phyloP scores from a whole-genome alignment of 2,113 vertebrate genomes.

The Tachysurus fulvidraco region DNA sequence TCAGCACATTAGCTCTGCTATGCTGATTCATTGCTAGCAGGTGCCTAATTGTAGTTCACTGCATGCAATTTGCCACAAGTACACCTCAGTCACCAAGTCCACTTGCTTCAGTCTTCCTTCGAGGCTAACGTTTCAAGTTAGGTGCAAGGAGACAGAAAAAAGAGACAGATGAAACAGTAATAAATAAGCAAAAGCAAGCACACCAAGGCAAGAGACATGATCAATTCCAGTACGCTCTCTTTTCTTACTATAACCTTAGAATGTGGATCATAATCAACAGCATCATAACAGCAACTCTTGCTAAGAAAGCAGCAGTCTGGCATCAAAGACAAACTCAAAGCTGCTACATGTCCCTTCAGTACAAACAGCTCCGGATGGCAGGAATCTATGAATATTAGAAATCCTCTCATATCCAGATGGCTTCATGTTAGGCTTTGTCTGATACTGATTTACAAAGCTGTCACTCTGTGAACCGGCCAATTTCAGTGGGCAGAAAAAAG shows the following conservation, averaged over 20 bases:
- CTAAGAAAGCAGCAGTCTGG: constrained; percentile 34
- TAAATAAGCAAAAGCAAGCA: constrained; percentile 31
- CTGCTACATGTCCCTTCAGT: constrained; percentile 21
- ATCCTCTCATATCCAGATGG: constrained; percentile 22
- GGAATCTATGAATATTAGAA: constrained; percentile 35
- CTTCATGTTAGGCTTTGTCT: constrained; percentile 17
- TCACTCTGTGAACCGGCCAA: background rate
- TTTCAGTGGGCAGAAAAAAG: constrained; percentile 33
- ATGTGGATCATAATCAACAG: constrained; percentile 13
- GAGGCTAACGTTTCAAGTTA: background rate
- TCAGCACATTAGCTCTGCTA: constrained; percentile 38
- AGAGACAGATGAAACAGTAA: constrained; percentile 49
- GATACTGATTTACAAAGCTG: constrained; percentile 12
- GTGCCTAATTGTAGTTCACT: constrained; percentile 1
- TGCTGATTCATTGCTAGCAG: constrained; percentile 16
- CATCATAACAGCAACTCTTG: constrained; percentile 1
- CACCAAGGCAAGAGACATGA: background rate
- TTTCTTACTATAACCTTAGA: constrained; percentile 5
- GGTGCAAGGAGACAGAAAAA: background rate
- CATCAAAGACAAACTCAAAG: constrained; percentile 45
- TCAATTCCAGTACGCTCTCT: background rate
- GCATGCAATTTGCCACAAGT: constrained; percentile 1
- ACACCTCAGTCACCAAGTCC: background rate
- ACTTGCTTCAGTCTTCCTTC: background rate
- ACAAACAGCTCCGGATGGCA: constrained; percentile 34